Conservation (phyloP, 2,888 invertebrate genomes). For the Dicranocentrus wangi region DNA sequence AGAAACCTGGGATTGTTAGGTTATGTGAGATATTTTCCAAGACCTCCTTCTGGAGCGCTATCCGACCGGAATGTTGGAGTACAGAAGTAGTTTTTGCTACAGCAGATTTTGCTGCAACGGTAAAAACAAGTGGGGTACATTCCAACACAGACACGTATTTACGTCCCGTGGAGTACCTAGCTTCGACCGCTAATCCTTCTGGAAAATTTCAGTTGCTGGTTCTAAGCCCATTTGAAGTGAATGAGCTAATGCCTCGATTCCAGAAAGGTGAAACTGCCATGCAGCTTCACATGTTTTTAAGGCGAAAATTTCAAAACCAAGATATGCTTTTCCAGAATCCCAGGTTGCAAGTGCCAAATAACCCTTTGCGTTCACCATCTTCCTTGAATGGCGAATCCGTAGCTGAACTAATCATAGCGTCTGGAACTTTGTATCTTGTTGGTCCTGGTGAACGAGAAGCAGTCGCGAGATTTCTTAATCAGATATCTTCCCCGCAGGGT, state of each 20-base stretch:
- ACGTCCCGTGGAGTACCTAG: slow-evolving; percentile 11
- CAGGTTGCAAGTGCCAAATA: neutral
- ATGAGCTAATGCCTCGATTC: slow-evolving; percentile 25
- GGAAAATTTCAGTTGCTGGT: neutral
- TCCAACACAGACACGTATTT: slow-evolving; percentile 6
- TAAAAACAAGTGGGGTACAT: neutral
- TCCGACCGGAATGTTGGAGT: neutral
- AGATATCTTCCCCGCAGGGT: no score
- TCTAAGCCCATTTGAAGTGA: slow-evolving; percentile 34
- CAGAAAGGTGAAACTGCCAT: neutral
- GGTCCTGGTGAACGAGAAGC: slow-evolving; percentile 27
- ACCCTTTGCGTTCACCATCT: slow-evolving; percentile 8
- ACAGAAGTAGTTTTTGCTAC: neutral
- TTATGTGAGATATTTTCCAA: neutral
- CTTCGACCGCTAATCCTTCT: neutral
- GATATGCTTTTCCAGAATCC: slow-evolving; percentile 2
- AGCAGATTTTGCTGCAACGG: neutral
- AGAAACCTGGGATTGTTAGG: neutral
- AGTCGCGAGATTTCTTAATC: slow-evolving; percentile 29
- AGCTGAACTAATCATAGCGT: slow-evolving; percentile 5
- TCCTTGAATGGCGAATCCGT: neutral
- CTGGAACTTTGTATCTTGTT: slow-evolving; percentile 26
- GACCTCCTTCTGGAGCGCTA: neutral
- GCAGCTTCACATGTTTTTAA: slow-evolving; percentile 13
- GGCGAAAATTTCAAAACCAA: neutral